Evolutionary conservation across 2,888 invertebrate species (phyloP), one percentile per base, ranked within the genome.

Genomic region (Nemapogon koenigi): DNA sequence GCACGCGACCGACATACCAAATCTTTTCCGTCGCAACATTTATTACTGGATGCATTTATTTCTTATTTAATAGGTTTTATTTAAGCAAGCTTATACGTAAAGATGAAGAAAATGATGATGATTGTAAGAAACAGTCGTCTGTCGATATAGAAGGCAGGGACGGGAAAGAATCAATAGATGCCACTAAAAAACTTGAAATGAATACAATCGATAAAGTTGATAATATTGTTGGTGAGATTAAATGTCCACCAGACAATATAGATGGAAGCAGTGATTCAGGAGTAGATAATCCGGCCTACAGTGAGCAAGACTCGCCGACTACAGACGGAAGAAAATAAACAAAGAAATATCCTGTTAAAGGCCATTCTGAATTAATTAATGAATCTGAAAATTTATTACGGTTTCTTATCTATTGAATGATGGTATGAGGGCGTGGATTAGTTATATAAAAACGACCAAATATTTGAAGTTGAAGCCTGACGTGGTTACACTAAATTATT

Each of bases 1-100:
- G 90, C 6, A 87, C 88, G 3, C 73, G 90, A 38, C 80, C 83
- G 1, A 90, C 90, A 0, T 89, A 89, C 55, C 85, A 85, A 56
- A 81, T 88, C 46, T 89, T 90, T 53, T 70, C 89, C 0, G 76
- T 79, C 1, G 75, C 83, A 1, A 83, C 85, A 0, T 67, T 85
- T 14, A 53, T 87, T 15, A 85, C 86, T 4, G 88, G 88, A 22
- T 64, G 87, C 46, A 62, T 86, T 33, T 90, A 90, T 62, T 84
- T 83, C 50, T 58, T 85, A 10, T 87, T 89, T 58, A 89, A 90
- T 57, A 70, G 80, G 40, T 73, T 83, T 39, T 89, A 84, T 55
- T 70, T 89, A 49, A 80, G 81, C 22, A 82, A 83, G 46, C 64
- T 81, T 31, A 76, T 81, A 0, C 69, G 73, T 1, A 59, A 62